Percentiles rank a stretch among this genome's conserved stretches.
Evolutionary conservation across 2,888 invertebrate genomes (phyloP).

Genomic region (Trichacis sp.): DNA sequence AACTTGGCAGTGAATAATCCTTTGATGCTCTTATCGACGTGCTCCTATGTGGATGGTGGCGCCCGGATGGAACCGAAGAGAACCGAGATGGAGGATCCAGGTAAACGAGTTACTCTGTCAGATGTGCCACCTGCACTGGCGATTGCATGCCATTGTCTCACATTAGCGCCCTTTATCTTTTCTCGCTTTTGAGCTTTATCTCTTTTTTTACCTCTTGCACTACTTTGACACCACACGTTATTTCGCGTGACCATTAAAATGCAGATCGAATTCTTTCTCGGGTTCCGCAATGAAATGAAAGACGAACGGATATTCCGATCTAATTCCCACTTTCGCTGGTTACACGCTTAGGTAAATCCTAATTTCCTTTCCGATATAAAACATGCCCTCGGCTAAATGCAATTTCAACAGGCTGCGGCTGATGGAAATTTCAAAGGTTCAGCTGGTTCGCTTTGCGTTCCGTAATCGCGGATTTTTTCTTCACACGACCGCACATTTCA

Average conservation of each 20-base stretch:
- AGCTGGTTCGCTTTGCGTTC: not conserved
- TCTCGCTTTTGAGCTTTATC: not conserved
- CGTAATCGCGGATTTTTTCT: not conserved
- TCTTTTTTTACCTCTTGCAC: not conserved
- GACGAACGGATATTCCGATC: constrained; percentile 30
- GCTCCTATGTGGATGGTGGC: constrained; percentile 17
- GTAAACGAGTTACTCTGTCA: constrained; percentile 50
- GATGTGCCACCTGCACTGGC: constrained; percentile 44
- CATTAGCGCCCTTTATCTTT: constrained; percentile 25
- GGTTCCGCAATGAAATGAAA: constrained; percentile 23
- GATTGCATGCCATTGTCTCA: constrained; percentile 43
- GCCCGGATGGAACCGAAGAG: constrained; percentile 23
- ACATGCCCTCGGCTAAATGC: constrained; percentile 12
- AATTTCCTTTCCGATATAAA: constrained; percentile 31
- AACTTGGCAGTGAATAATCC: constrained; percentile 27
- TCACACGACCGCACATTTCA: not conserved
- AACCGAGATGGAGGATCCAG: constrained; percentile 32
- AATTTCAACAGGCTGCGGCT: not conserved
- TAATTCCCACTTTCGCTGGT: constrained; percentile 26
- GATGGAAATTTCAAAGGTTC: not conserved
- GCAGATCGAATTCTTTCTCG: constrained; percentile 50
- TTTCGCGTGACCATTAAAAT: constrained; percentile 49
- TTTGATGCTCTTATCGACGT: constrained; percentile 19
- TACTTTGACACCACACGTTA: constrained; percentile 2
- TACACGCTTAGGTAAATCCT: constrained; percentile 27